Evolutionary conservation across 2,113 vertebrate species (phyloP).

Genomic region (Pluvianellus socialis): DNA sequence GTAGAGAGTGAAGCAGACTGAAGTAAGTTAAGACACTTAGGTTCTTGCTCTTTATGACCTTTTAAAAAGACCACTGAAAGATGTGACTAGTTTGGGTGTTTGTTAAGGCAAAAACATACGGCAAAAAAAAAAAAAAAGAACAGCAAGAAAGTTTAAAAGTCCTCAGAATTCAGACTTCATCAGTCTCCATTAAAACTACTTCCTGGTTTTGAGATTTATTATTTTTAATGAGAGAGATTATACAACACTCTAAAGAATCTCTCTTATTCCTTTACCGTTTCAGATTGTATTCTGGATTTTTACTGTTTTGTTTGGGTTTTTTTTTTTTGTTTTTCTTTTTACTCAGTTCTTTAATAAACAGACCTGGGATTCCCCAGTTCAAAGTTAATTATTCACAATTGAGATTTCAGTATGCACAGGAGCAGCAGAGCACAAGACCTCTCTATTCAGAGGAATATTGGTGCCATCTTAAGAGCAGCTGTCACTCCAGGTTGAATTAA

Average conservation of each 20-base stretch:
- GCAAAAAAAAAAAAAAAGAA: not conserved
- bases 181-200: not conserved
- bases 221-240: not conserved
- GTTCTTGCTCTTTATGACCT: not conserved
- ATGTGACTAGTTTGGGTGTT: not conserved
- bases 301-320: not conserved
- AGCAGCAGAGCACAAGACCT: not conserved
- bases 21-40: not conserved
- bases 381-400: conserved; percentile 5
- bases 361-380: not conserved
- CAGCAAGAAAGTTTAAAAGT: not conserved
- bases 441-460: not conserved
- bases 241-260: not conserved
- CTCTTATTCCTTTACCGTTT: not conserved
- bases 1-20: not conserved
- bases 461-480: not conserved
- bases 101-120: not conserved
- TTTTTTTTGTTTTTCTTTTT: not conserved
- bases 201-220: not conserved
- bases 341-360: not conserved
- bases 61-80: not conserved
- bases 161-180: not conserved
- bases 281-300: not conserved
- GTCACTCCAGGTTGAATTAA: not conserved
- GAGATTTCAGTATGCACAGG: not conserved